Base-by-base conservation (phyloP, 2,113 vertebrate genomes). In the Prunella fulvescens region DNA sequence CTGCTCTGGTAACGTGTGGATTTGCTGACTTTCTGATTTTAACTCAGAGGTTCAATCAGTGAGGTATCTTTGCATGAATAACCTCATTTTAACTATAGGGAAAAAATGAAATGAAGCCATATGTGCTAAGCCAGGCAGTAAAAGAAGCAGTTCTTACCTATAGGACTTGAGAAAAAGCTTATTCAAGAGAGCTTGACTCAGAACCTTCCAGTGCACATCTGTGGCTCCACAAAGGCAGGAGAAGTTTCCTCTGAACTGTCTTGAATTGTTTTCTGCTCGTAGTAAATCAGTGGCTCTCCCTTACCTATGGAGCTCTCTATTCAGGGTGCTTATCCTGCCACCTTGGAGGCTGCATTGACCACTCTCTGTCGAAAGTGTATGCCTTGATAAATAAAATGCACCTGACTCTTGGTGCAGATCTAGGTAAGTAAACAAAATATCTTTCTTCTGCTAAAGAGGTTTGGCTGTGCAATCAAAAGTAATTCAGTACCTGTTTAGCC, bases 381-480 rank as follows among this genome's bases (percentile, higher is more conserved):
- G 19, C 39, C 35, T 64, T 19, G 50, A 89, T 37, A 84, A 86
- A 79, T 67, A 57, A 54, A 73, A 79, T 92, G 73, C 91, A 93
- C 86, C 77, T 74, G 77, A 74, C 45, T 82, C 58, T 51, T 92
- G 33, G 61, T 76, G 66, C 17, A 89, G 73, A 28, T 81, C 76
- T 2, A 60, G 86, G 37, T 22, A 76, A 48, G 83, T 33, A 89
- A 89, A 83, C 39, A 86, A 77, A 86, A 71, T 73, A 31, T 64
- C 44, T 74, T 95, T 88, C 78, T 70, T 65, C 48, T 93, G 70
- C 80, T 89, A 18, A 83, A 92, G 81, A 87, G 61, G 39, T 69
- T 95, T 81, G 93, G 78, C 90, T 89, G 71, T 92, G 94, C 60
- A 95, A 96, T 93, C 93, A 91, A 19, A 84, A 92, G 78, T 82